A percentile compares a stretch with the other conserved stretches of the same genome.
Conservation (phyloP, 2,888 invertebrate genomes). For the Dioctria linearis region DNA sequence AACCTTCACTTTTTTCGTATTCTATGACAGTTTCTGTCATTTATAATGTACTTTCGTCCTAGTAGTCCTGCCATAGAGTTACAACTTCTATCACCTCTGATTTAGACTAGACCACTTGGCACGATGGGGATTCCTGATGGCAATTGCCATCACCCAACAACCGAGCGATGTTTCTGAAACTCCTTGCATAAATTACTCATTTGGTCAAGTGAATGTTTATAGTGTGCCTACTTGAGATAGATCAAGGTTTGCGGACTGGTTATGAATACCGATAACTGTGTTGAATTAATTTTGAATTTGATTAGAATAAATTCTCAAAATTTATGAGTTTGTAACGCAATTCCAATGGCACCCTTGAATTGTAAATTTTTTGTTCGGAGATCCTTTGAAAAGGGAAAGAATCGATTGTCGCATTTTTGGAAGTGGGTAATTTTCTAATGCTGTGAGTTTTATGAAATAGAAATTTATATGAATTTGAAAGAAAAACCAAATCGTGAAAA, state of each 20-base stretch:
- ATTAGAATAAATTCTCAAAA: conserved; percentile 44
- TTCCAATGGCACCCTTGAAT: conserved; percentile 31
- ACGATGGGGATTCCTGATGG: conserved; percentile 34
- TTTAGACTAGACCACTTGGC: conserved; percentile 31
- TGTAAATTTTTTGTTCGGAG: not conserved
- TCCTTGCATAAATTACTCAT: conserved; percentile 58
- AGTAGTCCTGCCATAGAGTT: not conserved
- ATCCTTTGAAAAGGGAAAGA: too few relatives aligned
- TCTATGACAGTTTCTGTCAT: conserved; percentile 58
- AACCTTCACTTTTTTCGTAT: conserved; percentile 57
- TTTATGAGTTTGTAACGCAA: conserved; percentile 9
- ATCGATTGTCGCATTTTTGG: too few relatives aligned
- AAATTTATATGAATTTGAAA: not conserved
- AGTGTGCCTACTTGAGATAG: conserved; percentile 57
- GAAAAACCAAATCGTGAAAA: not conserved
- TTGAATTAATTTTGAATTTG: conserved; percentile 52
- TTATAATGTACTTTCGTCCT: conserved; percentile 57
- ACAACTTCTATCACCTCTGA: conserved; percentile 14
- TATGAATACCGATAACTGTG: conserved; percentile 56
- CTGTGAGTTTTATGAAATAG: too few relatives aligned
- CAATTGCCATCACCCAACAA: conserved; percentile 16
- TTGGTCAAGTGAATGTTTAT: conserved; percentile 59
- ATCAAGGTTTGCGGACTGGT: conserved; percentile 55
- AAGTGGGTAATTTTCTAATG: too few relatives aligned
- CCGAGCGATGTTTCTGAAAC: conserved; percentile 47